These are phyloP conservation scores for Pipistrellus pipistrellus DNA, from an alignment of 2,797 vertebrate species.

Conservation along the genomic window DNA sequence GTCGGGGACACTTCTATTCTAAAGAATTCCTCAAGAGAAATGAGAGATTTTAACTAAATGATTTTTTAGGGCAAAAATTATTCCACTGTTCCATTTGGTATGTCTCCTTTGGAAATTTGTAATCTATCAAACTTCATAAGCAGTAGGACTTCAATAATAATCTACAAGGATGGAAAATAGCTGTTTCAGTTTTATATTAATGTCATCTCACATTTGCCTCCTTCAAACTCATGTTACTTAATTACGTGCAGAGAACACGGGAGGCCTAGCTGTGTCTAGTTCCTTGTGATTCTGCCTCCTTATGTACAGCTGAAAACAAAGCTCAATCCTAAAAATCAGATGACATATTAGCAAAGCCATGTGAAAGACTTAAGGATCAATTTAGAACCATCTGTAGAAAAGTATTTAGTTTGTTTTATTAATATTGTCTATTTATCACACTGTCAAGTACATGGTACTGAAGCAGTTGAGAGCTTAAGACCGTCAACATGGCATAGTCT, in stretches of 20 bases:
- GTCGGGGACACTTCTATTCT: neutral
- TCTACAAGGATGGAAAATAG: slow-evolving; percentile 9
- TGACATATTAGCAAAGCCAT: neutral
- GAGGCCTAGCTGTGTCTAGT: neutral
- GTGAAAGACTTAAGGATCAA: neutral
- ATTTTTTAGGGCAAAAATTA: slow-evolving; percentile 24
- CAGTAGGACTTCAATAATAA: neutral
- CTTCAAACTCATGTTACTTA: neutral
- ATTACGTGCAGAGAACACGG: neutral
- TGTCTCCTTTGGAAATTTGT: slow-evolving; percentile 41
- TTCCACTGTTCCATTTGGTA: neutral
- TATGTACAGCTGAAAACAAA: neutral
- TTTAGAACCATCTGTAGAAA: neutral
- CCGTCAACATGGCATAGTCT: neutral
- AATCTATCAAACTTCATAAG: neutral
- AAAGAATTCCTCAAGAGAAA: slow-evolving; percentile 55
- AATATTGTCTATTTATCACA: neutral
- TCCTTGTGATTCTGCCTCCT: neutral
- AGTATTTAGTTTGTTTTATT: slow-evolving; percentile 19
- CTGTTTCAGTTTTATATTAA: neutral
- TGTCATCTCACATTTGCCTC: neutral
- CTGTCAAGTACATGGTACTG: neutral
- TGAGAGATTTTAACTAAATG: slow-evolving; percentile 30
- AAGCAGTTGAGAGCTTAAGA: neutral
- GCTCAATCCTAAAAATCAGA: neutral